These are phyloP conservation scores for Platyura marginata DNA, from an alignment of 1,140 invertebrate species.

Conservation along the genomic window DNA sequence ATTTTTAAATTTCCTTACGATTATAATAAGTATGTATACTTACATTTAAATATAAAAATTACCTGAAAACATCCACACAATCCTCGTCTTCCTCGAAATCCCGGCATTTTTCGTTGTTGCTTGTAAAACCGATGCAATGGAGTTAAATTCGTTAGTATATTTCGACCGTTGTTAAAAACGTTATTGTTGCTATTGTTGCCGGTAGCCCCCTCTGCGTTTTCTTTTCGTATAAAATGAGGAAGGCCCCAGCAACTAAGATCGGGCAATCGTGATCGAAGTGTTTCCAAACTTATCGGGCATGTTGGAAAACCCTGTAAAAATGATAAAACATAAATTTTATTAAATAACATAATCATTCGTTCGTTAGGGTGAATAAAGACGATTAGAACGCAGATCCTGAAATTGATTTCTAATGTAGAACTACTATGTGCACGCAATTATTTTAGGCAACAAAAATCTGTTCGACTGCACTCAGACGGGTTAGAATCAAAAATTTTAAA, in stretches of 20 bases:
- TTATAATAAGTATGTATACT: background rate
- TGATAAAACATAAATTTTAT: background rate
- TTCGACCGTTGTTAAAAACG: background rate
- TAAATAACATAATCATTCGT: too few relatives aligned
- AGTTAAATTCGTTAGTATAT: constrained; percentile 5
- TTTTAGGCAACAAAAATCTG: too few relatives aligned
- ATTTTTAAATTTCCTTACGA: background rate
- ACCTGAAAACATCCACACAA: constrained; percentile 43
- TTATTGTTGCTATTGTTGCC: constrained; percentile 6
- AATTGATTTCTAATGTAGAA: too few relatives aligned
- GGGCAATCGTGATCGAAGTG: constrained; percentile 17
- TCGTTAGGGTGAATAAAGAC: too few relatives aligned
- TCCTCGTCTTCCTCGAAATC: constrained; percentile 32
- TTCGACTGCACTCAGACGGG: too few relatives aligned
- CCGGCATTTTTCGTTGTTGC: constrained; percentile 30
- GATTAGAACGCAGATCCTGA: too few relatives aligned
- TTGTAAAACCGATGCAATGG: constrained; percentile 22
- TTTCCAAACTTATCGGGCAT: constrained; percentile 11
- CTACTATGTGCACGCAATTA: too few relatives aligned
- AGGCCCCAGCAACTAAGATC: constrained; percentile 19
- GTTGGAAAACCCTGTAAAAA: background rate
- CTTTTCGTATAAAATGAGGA: constrained; percentile 2
- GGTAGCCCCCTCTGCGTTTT: constrained; percentile 9
- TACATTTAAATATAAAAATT: too few relatives aligned
- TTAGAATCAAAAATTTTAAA: too few relatives aligned